These are phyloP conservation scores for Pogonognathellus flavescens DNA, from an alignment of 1,140 invertebrate species.

Conservation along the genomic window DNA sequence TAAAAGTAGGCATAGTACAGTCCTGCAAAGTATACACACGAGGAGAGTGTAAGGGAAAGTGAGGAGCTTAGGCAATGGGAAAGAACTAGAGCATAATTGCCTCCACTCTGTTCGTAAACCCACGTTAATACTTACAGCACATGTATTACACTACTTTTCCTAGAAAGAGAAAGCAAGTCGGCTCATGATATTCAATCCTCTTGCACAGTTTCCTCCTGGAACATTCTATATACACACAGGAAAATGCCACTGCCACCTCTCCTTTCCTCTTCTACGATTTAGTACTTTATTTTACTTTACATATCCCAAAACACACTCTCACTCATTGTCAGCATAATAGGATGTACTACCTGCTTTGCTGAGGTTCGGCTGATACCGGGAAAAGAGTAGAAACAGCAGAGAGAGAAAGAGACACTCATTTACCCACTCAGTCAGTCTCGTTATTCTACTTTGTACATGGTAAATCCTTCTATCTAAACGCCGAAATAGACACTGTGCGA, in stretches of 20 bases:
- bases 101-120: slow-evolving; percentile 7
- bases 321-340: not conserved
- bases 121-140: slow-evolving; percentile 9
- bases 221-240: not conserved
- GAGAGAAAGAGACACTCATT: not conserved
- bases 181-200: not conserved
- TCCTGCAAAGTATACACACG: not conserved
- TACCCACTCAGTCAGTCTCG: not conserved
- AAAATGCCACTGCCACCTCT: not conserved
- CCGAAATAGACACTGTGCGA: not conserved
- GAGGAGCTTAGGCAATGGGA: slow-evolving; percentile 9
- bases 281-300: not conserved
- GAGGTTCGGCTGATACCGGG: not conserved
- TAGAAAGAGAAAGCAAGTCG: slow-evolving; percentile 18
- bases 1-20: not conserved
- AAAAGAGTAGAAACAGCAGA: not conserved
- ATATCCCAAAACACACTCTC: not conserved
- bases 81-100: slow-evolving; percentile 43
- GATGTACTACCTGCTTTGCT: not conserved
- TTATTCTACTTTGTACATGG: not conserved
- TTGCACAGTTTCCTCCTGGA: not conserved
- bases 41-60: slow-evolving; percentile 1
- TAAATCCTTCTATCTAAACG: not conserved
- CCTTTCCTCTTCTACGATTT: not conserved
- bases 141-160: slow-evolving; percentile 23